These are phyloP conservation scores for Drosophila stalkeri DNA, from an alignment of 2,888 invertebrate genomes.

Conservation along the genomic window DNA sequence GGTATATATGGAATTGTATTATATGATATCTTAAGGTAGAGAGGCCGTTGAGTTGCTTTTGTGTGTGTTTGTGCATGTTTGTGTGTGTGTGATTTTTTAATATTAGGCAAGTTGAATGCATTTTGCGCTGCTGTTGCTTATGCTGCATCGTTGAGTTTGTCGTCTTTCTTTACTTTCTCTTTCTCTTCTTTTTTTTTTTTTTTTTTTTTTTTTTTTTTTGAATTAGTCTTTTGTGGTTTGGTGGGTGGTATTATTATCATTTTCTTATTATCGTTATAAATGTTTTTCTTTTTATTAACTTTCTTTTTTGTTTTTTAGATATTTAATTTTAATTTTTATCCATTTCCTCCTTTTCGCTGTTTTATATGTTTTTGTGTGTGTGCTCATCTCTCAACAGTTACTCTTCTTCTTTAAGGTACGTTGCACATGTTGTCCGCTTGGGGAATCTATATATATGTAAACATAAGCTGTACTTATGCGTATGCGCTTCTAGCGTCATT, in stretches of 20 bases:
- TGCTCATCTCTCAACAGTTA: conserved; percentile 40
- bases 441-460: conserved; percentile 67
- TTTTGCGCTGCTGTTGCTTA: conserved; percentile 65
- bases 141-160: conserved; percentile 64
- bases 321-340: conserved; percentile 20
- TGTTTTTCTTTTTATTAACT: conserved; percentile 22
- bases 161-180: conserved; percentile 32
- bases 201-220: conserved; percentile 41
- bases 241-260: conserved; percentile 72
- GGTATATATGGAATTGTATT: conserved; percentile 1
- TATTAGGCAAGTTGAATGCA: conserved; percentile 75
- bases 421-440: conserved; percentile 77
- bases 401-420: conserved; percentile 68
- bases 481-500: conserved; percentile 75
- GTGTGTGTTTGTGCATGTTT: conserved; percentile 18
- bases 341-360: conserved; percentile 20
- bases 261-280: conserved; percentile 29
- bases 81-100: conserved; percentile 32
- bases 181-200: conserved; percentile 10
- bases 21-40: conserved; percentile 61
- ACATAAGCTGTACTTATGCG: conserved; percentile 77
- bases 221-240: conserved; percentile 79
- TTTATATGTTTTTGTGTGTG: conserved; percentile 13
- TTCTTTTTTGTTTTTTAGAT: conserved; percentile 6
- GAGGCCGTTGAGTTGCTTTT: conserved; percentile 52